Evolutionary conservation across 1,140 invertebrate species (phyloP), one percentile per base, ranked within the genome.

Genomic region (Octopus sinensis): DNA sequence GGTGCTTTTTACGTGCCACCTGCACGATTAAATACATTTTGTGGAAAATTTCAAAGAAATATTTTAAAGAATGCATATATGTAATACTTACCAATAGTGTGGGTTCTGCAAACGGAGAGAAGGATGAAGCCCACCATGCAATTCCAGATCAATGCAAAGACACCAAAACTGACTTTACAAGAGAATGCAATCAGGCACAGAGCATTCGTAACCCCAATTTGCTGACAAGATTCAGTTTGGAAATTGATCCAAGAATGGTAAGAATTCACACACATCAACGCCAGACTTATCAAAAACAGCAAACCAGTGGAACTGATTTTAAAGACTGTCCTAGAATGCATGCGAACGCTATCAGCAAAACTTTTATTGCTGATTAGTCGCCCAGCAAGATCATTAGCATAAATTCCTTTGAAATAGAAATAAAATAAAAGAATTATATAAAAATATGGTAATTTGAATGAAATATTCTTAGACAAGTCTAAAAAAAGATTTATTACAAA

Each of bases 41-140:
- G 30, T 43, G 30, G 30, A 43, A 43, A 43, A 43, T 43, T 43
- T 43, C 30, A 43, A 43, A 43, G 0, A 43, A 43, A 43, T 43
- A 43, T 43, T 43, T 43, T 43, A 43, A 43, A 0, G 30, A 43
- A 43, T 43, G 30, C 30, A 43, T 43, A 43, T 43, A 43, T 43
- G 30, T 1, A 30, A 30, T 43, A 83, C 90, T 87, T 87, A 91
- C 91, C 90, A 54, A 91, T 89, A 30, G 90, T 91, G 84, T 91
- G 91, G 56, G 91, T 91, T 68, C 91, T 82, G 82, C 91, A 91
- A 2, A 91, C 90, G 23, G 91, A 91, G 12, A 92, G 86, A 10
- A 91, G 79, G n/a, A 91, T 86, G 82, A 89, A 88, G 6, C 88
- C 89, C 4, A 91, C 90, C 10, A 92, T 82, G 54, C 88, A 82